Percentiles rank a stretch among this genome's conserved stretches.
Conservation (phyloP, 2,888 invertebrate genomes). For the Ophioninae sp. region DNA sequence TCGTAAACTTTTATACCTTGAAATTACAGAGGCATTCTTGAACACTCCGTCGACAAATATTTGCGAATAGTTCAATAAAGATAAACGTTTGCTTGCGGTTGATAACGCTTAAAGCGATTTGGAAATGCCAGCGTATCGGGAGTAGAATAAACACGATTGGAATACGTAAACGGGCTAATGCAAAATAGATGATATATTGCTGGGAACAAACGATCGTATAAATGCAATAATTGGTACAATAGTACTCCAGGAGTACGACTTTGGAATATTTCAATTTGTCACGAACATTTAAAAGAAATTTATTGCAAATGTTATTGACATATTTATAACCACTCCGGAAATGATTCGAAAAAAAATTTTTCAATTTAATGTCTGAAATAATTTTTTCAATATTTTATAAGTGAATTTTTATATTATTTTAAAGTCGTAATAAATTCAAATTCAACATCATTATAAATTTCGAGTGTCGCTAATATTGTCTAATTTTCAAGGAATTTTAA, state of each 20-base stretch:
- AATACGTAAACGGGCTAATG: not conserved
- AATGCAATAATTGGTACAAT: not conserved
- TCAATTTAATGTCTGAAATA: not conserved
- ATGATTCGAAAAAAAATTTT: not conserved
- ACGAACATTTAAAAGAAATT: not conserved
- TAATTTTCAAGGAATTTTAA: too few relatives aligned
- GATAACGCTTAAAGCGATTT: conserved; percentile 30
- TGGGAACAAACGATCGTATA: not conserved
- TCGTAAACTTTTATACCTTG: conserved; percentile 39
- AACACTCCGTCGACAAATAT: conserved; percentile 15
- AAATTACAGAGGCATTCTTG: conserved; percentile 13
- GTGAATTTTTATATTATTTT: not conserved
- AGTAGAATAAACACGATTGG: not conserved
- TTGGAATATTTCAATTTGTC: not conserved
- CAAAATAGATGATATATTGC: not conserved
- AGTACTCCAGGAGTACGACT: not conserved
- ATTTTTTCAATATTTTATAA: not conserved
- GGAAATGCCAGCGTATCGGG: not conserved
- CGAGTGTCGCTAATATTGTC: too few relatives aligned
- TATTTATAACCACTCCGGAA: too few relatives aligned
- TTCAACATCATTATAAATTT: too few relatives aligned
- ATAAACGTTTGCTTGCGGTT: conserved; percentile 2
- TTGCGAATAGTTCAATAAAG: too few relatives aligned
- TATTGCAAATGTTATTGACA: too few relatives aligned
- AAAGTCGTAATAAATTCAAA: too few relatives aligned